phyloP scores from a whole-genome alignment of 2,888 invertebrate genomes.

The Cyaniris semiargus region DNA sequence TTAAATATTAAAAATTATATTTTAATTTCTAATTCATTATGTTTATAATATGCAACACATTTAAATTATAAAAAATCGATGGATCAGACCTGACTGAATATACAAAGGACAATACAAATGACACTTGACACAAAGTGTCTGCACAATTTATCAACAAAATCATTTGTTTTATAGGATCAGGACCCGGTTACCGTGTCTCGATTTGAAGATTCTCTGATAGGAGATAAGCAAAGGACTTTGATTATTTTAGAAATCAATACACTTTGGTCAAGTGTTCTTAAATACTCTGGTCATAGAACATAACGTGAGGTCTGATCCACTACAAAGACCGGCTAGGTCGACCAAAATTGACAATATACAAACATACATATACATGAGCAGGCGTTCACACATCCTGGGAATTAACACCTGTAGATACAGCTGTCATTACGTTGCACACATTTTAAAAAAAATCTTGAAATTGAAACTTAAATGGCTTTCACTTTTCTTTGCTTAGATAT shows the following conservation, averaged over 20 bases:
- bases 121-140: not conserved
- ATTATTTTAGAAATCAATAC: too few relatives aligned
- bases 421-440: conserved; percentile 5
- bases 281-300: not conserved
- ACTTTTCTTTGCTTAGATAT: too few relatives aligned
- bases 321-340: not conserved
- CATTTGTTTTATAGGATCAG: not conserved
- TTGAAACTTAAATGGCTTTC: not conserved
- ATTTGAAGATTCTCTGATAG: not conserved
- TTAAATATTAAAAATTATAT: conserved; percentile 31
- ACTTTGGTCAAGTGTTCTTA: not conserved
- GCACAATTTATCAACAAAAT: not conserved
- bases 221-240: not conserved
- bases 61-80: conserved; percentile 15
- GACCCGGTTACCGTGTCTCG: not conserved
- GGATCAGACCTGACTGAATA: conserved; percentile 6
- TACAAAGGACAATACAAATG: not conserved
- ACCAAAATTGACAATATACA: conserved; percentile 26
- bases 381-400: not conserved
- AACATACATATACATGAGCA: not conserved
- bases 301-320: conserved; percentile 24
- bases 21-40: conserved; percentile 16
- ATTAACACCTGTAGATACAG: not conserved
- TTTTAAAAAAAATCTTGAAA: not conserved
- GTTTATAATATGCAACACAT: conserved; percentile 13